These are phyloP conservation scores for Carcina quercana DNA, from an alignment of 2,888 invertebrate species.

Conservation along the genomic window DNA sequence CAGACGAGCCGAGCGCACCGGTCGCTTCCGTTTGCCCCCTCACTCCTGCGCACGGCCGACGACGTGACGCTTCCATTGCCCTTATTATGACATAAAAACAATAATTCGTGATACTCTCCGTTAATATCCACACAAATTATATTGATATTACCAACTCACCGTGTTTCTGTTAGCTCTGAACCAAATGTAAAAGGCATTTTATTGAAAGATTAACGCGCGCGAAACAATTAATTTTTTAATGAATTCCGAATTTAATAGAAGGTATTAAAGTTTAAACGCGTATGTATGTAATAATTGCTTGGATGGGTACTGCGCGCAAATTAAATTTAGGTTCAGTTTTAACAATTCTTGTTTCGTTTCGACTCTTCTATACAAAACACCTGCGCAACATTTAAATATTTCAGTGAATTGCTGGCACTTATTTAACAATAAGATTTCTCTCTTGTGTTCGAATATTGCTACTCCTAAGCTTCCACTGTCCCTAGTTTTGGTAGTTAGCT, in stretches of 20 bases:
- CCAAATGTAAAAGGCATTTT: conserved; percentile 10
- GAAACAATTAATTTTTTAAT: conserved; percentile 22
- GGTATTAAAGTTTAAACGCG: conserved; percentile 20
- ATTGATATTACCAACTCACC: conserved; percentile 33
- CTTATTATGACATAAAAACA: conserved; percentile 56
- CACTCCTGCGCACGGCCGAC: conserved; percentile 28
- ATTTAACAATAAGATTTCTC: too few species aligned
- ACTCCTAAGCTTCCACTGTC: too few species aligned
- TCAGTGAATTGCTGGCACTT: too few species aligned
- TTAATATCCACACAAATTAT: conserved; percentile 36
- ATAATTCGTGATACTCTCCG: conserved; percentile 38
- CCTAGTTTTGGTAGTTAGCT: too few species aligned
- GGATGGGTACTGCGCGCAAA: conserved; percentile 1
- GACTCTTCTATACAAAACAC: too few species aligned
- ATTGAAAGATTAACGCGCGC: conserved; percentile 14
- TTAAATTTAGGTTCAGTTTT: too few species aligned
- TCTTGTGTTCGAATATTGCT: too few species aligned
- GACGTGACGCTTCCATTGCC: conserved; percentile 37
- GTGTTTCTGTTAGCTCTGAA: conserved; percentile 27
- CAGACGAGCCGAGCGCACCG: too few species aligned
- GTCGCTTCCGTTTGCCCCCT: conserved; percentile 21
- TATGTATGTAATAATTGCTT: conserved; percentile 9
- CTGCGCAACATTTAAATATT: too few species aligned
- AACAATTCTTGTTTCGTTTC: too few species aligned
- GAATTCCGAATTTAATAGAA: conserved; percentile 21